These are phyloP conservation scores for Dreissena rostriformis DNA, from an alignment of 1,140 invertebrate genomes.

Conservation along the genomic window DNA sequence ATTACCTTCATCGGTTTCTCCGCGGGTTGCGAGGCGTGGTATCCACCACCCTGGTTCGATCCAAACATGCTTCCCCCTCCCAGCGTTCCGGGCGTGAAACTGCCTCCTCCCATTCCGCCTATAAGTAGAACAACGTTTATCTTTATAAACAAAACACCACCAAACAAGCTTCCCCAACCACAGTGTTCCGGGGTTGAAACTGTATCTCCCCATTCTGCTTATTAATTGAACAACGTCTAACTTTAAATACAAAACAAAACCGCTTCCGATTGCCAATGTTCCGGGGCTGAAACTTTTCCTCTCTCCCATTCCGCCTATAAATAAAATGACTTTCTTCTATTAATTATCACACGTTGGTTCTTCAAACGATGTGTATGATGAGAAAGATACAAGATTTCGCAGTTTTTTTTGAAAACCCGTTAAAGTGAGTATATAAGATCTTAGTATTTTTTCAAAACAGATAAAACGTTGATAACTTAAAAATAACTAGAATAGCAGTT, in stretches of 20 bases:
- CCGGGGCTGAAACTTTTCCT: no score
- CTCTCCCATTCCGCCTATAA: no score
- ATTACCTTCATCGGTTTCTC: neutral
- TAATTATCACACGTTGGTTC: no score
- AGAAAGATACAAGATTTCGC: no score
- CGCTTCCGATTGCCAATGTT: no score
- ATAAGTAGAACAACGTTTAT: neutral
- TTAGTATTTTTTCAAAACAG: no score
- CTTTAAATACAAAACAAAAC: neutral
- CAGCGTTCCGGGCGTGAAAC: slow-evolving; percentile 57
- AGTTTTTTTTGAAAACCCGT: no score
- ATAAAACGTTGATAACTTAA: no score
- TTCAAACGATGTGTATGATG: no score
- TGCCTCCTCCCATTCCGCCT: slow-evolving; percentile 53
- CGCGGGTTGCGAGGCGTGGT: neutral
- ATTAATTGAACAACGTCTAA: neutral
- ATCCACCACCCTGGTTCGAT: slow-evolving; percentile 21
- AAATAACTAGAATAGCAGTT: no score
- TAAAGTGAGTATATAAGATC: no score
- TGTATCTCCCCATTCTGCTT: slow-evolving; percentile 50
- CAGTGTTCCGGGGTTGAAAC: slow-evolving; percentile 58
- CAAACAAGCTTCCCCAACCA: slow-evolving; percentile 55
- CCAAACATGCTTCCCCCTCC: slow-evolving; percentile 57
- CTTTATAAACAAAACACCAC: neutral
- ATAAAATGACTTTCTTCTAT: no score